phyloP scores from a whole-genome alignment of 2,888 invertebrate species.

The Daptonema setosum region DNA sequence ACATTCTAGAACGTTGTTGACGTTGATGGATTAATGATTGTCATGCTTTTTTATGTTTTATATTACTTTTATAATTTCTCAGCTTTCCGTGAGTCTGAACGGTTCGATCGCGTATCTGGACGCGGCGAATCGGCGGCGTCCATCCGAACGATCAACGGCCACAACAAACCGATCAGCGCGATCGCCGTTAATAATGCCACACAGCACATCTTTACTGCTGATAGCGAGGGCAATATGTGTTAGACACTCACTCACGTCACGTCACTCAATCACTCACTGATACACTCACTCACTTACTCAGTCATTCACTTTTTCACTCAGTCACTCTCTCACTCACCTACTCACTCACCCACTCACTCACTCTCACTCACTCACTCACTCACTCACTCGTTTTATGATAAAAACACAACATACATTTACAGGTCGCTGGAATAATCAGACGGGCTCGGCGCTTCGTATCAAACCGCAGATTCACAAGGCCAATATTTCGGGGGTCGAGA shows the following conservation, averaged over 20 bases:
- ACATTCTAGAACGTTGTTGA: too few relatives aligned
- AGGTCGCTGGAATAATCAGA: constrained; percentile 31
- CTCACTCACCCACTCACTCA: too few relatives aligned
- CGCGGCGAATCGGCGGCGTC: constrained; percentile 30
- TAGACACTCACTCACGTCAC: constrained; percentile 13
- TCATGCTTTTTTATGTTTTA: too few relatives aligned
- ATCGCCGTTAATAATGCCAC: constrained; percentile 49
- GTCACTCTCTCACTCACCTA: too few relatives aligned
- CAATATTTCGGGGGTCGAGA: constrained; percentile 72
- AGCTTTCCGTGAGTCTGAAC: constrained; percentile 70
- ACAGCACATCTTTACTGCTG: constrained; percentile 62
- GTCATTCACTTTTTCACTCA: too few relatives aligned
- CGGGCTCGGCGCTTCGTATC: constrained; percentile 60
- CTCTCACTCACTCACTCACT: too few relatives aligned
- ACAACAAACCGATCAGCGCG: constrained; percentile 89
- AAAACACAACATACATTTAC: constrained; percentile 1
- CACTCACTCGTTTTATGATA: too few relatives aligned
- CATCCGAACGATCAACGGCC: constrained; percentile 42
- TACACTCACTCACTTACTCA: too few relatives aligned
- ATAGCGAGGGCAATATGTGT: constrained; percentile 70
- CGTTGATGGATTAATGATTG: too few relatives aligned
- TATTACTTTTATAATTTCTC: too few relatives aligned
- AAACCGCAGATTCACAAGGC: constrained; percentile 60
- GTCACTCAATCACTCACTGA: too few relatives aligned
- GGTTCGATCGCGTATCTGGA: constrained; percentile 86